A percentile compares a stretch with the other conserved stretches of the same genome.
These are phyloP conservation scores for Pseudoips prasinana DNA, from an alignment of 2,888 invertebrate genomes.

Conservation along the genomic window DNA sequence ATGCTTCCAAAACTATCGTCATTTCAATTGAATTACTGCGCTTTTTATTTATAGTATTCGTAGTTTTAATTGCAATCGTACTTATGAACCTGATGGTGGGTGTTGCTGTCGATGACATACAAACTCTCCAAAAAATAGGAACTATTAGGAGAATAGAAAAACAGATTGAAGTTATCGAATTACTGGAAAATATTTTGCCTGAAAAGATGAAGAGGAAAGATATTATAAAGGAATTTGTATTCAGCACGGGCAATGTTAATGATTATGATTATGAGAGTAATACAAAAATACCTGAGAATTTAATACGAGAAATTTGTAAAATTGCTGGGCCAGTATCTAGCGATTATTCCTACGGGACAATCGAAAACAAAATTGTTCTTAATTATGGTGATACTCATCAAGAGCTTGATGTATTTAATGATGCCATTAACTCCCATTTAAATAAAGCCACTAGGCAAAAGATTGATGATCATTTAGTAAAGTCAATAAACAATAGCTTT, in stretches of 20 bases:
- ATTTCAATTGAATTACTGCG: no score
- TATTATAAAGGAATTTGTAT: no score
- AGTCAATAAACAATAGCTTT: conserved; percentile 23
- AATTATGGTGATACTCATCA: conserved; percentile 57
- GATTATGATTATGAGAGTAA: no score
- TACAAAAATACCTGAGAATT: conserved; percentile 66
- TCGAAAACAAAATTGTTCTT: no score
- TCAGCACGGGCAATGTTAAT: no score
- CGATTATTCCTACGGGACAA: no score
- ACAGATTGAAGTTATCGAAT: conserved; percentile 79
- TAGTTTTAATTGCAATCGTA: conserved; percentile 80
- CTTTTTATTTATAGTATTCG: conserved; percentile 75
- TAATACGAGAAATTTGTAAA: conserved; percentile 61
- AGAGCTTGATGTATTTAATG: conserved; percentile 53
- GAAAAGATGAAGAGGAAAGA: no score
- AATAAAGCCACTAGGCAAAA: conserved; percentile 21
- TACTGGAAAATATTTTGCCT: conserved; percentile 61
- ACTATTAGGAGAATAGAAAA: conserved; percentile 78
- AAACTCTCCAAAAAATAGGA: conserved; percentile 79
- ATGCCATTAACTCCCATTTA: conserved; percentile 42
- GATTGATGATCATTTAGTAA: conserved; percentile 17
- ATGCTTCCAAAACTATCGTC: conserved; percentile 62
- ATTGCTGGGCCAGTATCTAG: conserved; percentile 64
- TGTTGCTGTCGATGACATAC: conserved; percentile 83
- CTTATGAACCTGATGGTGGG: conserved; percentile 83